These are phyloP conservation scores for Mesorhabditis belari DNA, from an alignment of 2,888 invertebrate genomes.

Conservation along the genomic window DNA sequence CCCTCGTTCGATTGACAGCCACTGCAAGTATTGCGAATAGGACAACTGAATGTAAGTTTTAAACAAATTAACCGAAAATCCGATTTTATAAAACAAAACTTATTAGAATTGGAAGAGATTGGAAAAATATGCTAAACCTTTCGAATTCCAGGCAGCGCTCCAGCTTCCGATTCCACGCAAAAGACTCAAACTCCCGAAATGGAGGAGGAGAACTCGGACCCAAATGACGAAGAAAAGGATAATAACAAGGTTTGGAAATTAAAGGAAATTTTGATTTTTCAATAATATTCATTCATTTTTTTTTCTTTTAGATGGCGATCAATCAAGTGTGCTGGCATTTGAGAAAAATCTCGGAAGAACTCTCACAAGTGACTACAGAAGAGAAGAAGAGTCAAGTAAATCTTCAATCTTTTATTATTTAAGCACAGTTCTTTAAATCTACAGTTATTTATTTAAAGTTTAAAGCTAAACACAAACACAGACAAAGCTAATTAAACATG, in stretches of 20 bases:
- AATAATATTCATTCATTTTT: not conserved
- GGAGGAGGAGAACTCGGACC: conserved; percentile 36
- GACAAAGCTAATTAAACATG: conserved; percentile 11
- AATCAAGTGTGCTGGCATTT: conserved; percentile 30
- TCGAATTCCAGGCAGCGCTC: not conserved
- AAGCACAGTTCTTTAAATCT: no score
- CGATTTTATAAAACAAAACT: not conserved
- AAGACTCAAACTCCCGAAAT: not conserved
- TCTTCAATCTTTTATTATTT: no score
- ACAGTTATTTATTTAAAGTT: no score
- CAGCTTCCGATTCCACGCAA: not conserved
- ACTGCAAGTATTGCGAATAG: not conserved
- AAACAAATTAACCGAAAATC: not conserved
- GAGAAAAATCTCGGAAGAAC: conserved; percentile 21
- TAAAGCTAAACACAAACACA: no score
- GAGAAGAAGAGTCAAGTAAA: not conserved
- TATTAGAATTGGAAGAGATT: not conserved
- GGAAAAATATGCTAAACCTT: not conserved
- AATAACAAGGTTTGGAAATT: not conserved
- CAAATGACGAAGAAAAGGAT: conserved; percentile 15
- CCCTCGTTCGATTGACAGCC: conserved; percentile 28
- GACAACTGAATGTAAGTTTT: not conserved
- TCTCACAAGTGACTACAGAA: conserved; percentile 3
- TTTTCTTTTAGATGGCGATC: conserved; percentile 7
- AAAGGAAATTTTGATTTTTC: not conserved